Conservation (phyloP, 2,888 invertebrate genomes). For the Netelia melanura region DNA sequence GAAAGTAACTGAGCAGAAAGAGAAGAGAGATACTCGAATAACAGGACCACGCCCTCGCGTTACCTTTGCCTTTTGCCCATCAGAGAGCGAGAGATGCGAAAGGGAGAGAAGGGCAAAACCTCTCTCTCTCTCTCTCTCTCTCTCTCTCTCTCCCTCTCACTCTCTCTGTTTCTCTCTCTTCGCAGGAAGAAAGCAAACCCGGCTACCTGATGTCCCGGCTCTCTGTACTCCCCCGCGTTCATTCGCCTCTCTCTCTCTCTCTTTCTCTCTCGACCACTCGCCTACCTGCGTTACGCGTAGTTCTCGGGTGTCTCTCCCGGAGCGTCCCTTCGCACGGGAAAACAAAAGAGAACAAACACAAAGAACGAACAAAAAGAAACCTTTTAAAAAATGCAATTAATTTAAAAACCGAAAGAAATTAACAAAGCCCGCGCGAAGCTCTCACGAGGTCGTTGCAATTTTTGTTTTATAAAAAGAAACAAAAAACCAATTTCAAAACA, state of each 20-base stretch:
- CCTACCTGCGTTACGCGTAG: conserved; percentile 73
- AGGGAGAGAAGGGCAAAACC: conserved; percentile 3
- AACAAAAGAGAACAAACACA: conserved; percentile 45
- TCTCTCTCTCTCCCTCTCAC: too few relatives aligned
- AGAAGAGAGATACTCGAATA: conserved; percentile 59
- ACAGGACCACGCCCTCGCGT: conserved; percentile 71
- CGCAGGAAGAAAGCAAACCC: conserved; percentile 67
- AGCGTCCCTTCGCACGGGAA: conserved; percentile 27
- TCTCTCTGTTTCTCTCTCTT: too few relatives aligned
- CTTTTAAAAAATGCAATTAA: conserved; percentile 10
- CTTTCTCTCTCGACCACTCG: not conserved
- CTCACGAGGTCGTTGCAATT: too few relatives aligned
- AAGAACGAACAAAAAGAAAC: conserved; percentile 39
- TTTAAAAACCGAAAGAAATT: not conserved
- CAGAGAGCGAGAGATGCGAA: conserved; percentile 38
- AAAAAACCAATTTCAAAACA: too few relatives aligned
- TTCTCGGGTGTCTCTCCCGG: conserved; percentile 8
- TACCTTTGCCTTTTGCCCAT: conserved; percentile 68
- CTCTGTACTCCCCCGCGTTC: conserved; percentile 47
- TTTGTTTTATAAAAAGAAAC: too few relatives aligned
- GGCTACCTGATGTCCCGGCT: conserved; percentile 68
- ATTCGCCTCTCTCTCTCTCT: conserved; percentile 32
- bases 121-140: conserved; percentile 27
- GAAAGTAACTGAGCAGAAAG: conserved; percentile 27
- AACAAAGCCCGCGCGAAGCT: not conserved